These are phyloP conservation scores for Catharus minimus DNA, from an alignment of 2,113 vertebrate genomes.

Conservation along the genomic window DNA sequence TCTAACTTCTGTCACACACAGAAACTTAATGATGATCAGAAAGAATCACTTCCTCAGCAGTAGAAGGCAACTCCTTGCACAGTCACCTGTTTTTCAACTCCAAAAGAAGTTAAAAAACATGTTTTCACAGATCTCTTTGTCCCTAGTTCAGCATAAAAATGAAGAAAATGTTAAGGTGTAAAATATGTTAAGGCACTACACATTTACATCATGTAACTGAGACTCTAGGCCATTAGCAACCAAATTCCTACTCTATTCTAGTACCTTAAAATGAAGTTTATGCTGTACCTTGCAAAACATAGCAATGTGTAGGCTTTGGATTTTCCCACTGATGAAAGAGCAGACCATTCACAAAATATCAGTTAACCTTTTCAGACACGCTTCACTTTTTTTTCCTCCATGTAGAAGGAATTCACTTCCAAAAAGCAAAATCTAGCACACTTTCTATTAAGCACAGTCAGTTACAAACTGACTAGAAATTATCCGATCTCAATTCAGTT, in stretches of 20 bases:
- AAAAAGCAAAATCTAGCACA: background rate
- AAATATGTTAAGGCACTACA: background rate
- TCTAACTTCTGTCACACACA: background rate
- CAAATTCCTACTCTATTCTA: background rate
- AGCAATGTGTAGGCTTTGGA: background rate
- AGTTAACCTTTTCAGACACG: background rate
- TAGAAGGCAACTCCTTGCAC: background rate
- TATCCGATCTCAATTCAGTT: background rate
- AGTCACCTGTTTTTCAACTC: background rate
- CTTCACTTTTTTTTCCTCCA: background rate
- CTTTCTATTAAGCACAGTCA: background rate
- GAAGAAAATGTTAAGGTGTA: background rate
- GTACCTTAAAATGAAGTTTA: background rate
- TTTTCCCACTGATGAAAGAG: background rate
- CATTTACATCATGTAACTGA: background rate
- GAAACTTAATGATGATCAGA: background rate
- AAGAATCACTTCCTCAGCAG: background rate
- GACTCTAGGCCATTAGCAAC: background rate
- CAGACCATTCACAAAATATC: background rate
- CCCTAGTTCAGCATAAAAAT: background rate
- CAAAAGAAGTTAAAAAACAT: background rate
- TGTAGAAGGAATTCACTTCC: background rate
- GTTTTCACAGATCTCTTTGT: background rate
- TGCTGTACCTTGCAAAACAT: background rate
- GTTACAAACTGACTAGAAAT: background rate